A percentile compares a stretch with the other conserved stretches of the same genome.
Evolutionary conservation across 1,140 invertebrate genomes (phyloP).

Genomic region (Halesus radiatus): DNA sequence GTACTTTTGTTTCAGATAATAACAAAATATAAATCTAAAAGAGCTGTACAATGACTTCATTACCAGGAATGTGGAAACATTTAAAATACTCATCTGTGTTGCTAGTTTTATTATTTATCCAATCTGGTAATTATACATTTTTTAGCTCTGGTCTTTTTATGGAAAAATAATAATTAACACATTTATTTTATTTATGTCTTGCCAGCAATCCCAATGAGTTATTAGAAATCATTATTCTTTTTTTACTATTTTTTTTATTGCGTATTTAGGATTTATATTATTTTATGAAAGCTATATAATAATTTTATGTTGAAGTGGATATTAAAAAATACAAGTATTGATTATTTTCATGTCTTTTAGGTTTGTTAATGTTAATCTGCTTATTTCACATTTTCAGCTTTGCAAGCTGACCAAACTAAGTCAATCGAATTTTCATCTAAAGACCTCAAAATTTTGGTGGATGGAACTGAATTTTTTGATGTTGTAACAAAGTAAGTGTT

Average conservation of each 20-base stretch:
- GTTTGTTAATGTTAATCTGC: no score
- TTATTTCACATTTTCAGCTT: conserved; percentile 36
- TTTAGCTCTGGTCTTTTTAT: no score
- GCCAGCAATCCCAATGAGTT: no score
- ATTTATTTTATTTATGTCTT: no score
- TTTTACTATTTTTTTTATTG: no score
- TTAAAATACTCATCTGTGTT: conserved; percentile 7
- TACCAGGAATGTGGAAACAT: not conserved
- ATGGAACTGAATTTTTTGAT: conserved; percentile 60
- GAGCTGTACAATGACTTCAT: not conserved
- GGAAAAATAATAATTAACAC: no score
- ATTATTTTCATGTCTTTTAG: no score
- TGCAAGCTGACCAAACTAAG: conserved; percentile 1
- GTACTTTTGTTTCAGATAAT: conserved; percentile 9
- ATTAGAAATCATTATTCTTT: no score
- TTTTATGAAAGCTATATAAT: no score
- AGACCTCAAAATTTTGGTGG: conserved; percentile 64
- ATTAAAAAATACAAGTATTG: no score
- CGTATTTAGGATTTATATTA: no score
- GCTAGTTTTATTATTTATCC: conserved; percentile 12
- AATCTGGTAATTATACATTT: conserved; percentile 15
- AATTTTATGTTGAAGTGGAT: no score
- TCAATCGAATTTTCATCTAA: conserved; percentile 59
- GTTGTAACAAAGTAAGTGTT: conserved; percentile 62
- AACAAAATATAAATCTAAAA: not conserved